Evolutionary conservation across 2,888 invertebrate species (phyloP).

Genomic region (Aromia moschata): DNA sequence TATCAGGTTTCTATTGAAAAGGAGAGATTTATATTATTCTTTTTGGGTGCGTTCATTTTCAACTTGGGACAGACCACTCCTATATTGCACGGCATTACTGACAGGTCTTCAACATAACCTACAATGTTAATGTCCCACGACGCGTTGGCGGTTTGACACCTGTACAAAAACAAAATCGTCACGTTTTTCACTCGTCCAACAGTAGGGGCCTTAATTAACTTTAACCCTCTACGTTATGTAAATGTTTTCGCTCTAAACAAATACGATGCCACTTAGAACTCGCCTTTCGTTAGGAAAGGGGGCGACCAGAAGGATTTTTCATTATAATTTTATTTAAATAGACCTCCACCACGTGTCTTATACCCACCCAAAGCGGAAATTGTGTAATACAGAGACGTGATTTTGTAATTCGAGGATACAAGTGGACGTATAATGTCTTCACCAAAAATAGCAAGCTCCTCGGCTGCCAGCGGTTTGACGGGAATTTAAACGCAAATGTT

Average conservation of each 20-base stretch:
- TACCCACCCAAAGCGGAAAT: background rate
- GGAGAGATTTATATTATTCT: constrained; percentile 22
- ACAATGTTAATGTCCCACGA: constrained; percentile 22
- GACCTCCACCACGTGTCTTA: background rate
- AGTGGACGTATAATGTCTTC: constrained; percentile 7
- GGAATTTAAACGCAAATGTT: too few species aligned
- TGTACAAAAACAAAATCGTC: constrained; percentile 32
- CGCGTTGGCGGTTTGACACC: constrained; percentile 33
- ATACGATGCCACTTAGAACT: background rate
- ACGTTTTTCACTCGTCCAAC: constrained; percentile 28
- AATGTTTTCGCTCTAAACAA: constrained; percentile 14
- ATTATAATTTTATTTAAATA: background rate
- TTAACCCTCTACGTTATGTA: constrained; percentile 16
- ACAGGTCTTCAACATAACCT: constrained; percentile 25
- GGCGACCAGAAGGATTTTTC: background rate
- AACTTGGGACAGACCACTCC: constrained; percentile 22
- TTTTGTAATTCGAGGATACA: background rate
- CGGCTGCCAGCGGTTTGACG: too few species aligned
- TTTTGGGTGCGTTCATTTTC: constrained; percentile 27
- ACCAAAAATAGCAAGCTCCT: constrained; percentile 9
- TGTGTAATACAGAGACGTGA: background rate
- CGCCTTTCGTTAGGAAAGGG: background rate
- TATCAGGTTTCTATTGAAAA: constrained; percentile 21
- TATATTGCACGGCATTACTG: constrained; percentile 21
- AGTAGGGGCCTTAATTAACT: constrained; percentile 1